Conservation (phyloP, 2,797 vertebrate species). For the Malacoctenus gilli region DNA sequence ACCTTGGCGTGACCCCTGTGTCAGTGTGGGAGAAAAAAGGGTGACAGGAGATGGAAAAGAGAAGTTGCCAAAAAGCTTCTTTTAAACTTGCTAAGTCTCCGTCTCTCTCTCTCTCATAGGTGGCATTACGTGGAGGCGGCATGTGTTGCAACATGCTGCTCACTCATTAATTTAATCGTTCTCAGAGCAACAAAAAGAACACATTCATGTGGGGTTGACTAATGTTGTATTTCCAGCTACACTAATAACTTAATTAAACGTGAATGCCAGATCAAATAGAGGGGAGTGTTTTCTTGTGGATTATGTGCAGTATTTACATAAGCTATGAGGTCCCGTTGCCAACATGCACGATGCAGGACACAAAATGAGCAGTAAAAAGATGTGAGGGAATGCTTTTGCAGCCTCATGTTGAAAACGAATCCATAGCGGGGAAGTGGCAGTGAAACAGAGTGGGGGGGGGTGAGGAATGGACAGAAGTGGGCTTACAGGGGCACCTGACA, state of each 20-base stretch:
- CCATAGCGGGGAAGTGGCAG: slow-evolving; percentile 9
- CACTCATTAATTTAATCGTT: slow-evolving; percentile 52
- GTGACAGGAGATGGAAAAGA: slow-evolving; percentile 10
- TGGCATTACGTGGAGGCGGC: too few relatives aligned
- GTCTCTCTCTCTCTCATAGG: background rate
- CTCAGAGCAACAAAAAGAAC: slow-evolving; percentile 44
- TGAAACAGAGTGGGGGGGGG: slow-evolving; percentile 6
- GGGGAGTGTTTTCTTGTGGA: slow-evolving; percentile 6
- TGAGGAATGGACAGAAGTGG: too few relatives aligned
- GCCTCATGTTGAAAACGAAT: slow-evolving; percentile 17
- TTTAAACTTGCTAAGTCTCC: slow-evolving; percentile 17
- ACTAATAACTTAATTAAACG: background rate
- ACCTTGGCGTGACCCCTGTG: slow-evolving; percentile 45
- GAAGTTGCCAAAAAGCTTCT: slow-evolving; percentile 19
- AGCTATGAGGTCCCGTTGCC: background rate
- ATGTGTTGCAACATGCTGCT: background rate
- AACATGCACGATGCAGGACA: slow-evolving; percentile 4
- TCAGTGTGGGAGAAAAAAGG: slow-evolving; percentile 25
- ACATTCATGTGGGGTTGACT: slow-evolving; percentile 65
- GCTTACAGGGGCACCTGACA: slow-evolving; percentile 3
- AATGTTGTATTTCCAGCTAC: slow-evolving; percentile 44
- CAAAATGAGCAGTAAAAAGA: slow-evolving; percentile 1
- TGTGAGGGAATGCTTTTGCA: slow-evolving; percentile 15
- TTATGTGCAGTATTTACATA: slow-evolving; percentile 20
- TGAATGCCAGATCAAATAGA: slow-evolving; percentile 38